Evolutionary conservation across 2,888 invertebrate species (phyloP).

Genomic region (Amiota minor): DNA sequence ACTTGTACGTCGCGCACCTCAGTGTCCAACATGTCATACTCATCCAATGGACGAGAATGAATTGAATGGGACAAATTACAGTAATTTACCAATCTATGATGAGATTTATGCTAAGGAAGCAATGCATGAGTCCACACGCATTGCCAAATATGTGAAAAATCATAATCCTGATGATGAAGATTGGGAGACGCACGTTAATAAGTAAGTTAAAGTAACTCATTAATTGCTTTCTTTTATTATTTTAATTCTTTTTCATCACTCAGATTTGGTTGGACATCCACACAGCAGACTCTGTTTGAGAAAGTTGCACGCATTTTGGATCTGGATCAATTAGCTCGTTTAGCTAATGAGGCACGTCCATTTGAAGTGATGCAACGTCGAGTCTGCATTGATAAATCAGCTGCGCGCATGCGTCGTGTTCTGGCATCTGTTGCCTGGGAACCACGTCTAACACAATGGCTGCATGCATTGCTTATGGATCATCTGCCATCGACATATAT

Average conservation of each 20-base stretch:
- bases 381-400: conserved; percentile 81
- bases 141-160: conserved; percentile 78
- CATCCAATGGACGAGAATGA: conserved; percentile 74
- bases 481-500: conserved; percentile 79
- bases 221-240: background rate
- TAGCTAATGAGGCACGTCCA: conserved; percentile 76
- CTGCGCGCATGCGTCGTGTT: conserved; percentile 79
- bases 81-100: conserved; percentile 76
- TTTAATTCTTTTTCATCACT: conserved; percentile 1
- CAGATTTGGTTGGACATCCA: conserved; percentile 78
- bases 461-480: conserved; percentile 82
- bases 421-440: conserved; percentile 84
- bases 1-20: conserved; percentile 70
- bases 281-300: conserved; percentile 80
- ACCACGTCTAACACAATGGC: conserved; percentile 82
- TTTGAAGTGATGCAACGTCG: conserved; percentile 82
- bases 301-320: conserved; percentile 80
- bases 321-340: conserved; percentile 78
- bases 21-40: conserved; percentile 71
- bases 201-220: conserved; percentile 73
- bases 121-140: conserved; percentile 83
- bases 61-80: conserved; percentile 72
- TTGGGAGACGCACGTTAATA: conserved; percentile 81
- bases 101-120: conserved; percentile 76
- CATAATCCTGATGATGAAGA: conserved; percentile 76